Evolutionary conservation across 1,140 invertebrate species (phyloP), one percentile per base, ranked within the genome.

Genomic region (Caenorhabditis inopinata): DNA sequence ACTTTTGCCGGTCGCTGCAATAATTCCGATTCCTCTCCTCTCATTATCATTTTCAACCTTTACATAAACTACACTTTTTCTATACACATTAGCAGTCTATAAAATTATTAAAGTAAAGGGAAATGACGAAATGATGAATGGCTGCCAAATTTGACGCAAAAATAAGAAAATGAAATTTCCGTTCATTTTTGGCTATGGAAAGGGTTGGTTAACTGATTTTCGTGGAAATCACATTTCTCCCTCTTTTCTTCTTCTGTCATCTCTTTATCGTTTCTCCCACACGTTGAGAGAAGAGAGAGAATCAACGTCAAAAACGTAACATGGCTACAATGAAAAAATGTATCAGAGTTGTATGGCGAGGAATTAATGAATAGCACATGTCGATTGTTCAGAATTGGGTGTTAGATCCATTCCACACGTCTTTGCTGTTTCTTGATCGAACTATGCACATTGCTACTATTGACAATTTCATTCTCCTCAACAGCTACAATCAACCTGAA

Each of bases 291-390:
- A 51, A 51, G 49, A 25, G 23, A 58, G 32, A 58, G 51, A 58
- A 58, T 9, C 18, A 25, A 47, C 46, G 46, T n/a, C 46, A n/a
- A n/a, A 51, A 21, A 25, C 14, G 16, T 58, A 18, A 58, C 51
- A 29, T 16, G 51, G 27, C n/a, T 32, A 29, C 51, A 58, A 32
- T 32, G 12, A 29, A 6, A 47, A 47, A 47, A n/a, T 16, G 5
- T 12, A 47, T 47, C 5, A 47, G 18, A 47, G 14, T 3, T 16
- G 46, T 7, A 18, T 51, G 48, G 23, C n/a, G n/a, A 51, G 27
- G 6, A 58, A 58, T 21, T 18, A 68, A 68, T 68, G 32, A 68
- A 21, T 68, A 9, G n/a, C 58, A 68, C n/a, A 68, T 68, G 58
- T 32, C n/a, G 16, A 18, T 23, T 14, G 14, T 58, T 51, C 11